A percentile compares a stretch with the other conserved stretches of the same genome.
These are phyloP conservation scores for Cryptoleucopteryx plumbea DNA, from an alignment of 2,113 vertebrate species.

Conservation along the genomic window DNA sequence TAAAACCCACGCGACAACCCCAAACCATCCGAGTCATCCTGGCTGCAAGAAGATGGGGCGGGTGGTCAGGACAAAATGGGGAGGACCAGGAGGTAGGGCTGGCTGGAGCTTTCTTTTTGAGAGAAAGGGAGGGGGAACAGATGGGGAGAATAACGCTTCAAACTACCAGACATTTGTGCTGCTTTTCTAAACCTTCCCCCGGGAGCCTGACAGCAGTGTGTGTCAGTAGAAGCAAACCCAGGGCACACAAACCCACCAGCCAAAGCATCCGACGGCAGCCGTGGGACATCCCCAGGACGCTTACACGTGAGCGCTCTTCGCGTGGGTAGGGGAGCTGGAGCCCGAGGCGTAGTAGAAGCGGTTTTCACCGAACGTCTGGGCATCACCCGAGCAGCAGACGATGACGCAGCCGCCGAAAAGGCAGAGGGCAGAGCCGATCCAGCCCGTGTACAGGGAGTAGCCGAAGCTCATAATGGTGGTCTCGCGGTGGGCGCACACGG, in stretches of 20 bases:
- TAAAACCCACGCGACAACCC: neutral
- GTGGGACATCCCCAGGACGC: neutral
- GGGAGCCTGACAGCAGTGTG: slow-evolving; percentile 9
- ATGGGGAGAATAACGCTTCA: slow-evolving; percentile 4
- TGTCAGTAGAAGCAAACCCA: slow-evolving; percentile 7
- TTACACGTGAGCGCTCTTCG: slow-evolving; percentile 91
- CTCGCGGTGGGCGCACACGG: slow-evolving; percentile 80
- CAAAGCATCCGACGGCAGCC: slow-evolving; percentile 39
- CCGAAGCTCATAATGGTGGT: slow-evolving; percentile 91
- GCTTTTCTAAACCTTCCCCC: slow-evolving; percentile 55
- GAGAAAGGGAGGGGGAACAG: neutral
- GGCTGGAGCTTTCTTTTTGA: slow-evolving; percentile 55
- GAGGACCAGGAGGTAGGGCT: slow-evolving; percentile 23
- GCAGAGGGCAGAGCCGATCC: slow-evolving; percentile 88
- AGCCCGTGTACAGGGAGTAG: slow-evolving; percentile 91
- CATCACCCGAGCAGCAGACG: slow-evolving; percentile 77
- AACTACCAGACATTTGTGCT: slow-evolving; percentile 35
- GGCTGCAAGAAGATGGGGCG: neutral
- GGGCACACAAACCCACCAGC: slow-evolving; percentile 25
- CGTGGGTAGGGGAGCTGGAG: slow-evolving; percentile 83
- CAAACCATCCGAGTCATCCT: neutral
- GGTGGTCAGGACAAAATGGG: neutral
- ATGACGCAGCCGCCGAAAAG: slow-evolving; percentile 84
- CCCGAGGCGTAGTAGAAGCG: slow-evolving; percentile 91
- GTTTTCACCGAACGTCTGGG: slow-evolving; percentile 83